Percentiles rank a stretch among this genome's conserved stretches.
phyloP scores from a whole-genome alignment of 2,113 vertebrate genomes.

The Hippocampus barbouri region DNA sequence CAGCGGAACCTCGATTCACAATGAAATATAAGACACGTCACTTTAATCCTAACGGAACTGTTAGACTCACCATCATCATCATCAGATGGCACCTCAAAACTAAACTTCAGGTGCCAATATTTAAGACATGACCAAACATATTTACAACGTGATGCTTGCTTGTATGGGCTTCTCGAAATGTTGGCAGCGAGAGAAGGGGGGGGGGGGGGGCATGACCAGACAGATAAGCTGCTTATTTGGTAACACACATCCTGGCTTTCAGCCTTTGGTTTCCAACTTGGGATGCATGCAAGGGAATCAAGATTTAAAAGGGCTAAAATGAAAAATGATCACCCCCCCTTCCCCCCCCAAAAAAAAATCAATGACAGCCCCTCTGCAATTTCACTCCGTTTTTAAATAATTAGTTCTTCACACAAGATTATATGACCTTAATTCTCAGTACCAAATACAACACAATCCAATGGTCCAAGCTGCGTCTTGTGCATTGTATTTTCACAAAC shows the following conservation, averaged over 20 bases:
- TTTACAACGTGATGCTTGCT: slow-evolving; percentile 1
- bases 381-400: not conserved
- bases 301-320: too few species aligned
- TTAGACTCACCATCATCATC: not conserved
- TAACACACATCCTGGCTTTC: slow-evolving; percentile 1
- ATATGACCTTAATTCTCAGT: not conserved
- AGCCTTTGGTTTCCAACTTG: slow-evolving; percentile 20
- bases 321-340: slow-evolving; percentile 1
- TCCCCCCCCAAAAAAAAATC: too few species aligned
- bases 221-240: not conserved
- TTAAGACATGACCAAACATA: not conserved
- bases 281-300: not conserved
- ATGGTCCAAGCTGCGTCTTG: not conserved
- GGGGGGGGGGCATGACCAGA: not conserved
- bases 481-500: not conserved
- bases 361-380: not conserved
- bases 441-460: not conserved
- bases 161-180: not conserved
- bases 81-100: slow-evolving; percentile 3
- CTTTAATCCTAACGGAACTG: not conserved
- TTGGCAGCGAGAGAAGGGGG: not conserved
- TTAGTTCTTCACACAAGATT: not conserved
- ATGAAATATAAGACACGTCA: not conserved
- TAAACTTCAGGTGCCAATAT: not conserved
- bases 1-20: not conserved